Evolutionary conservation across 2,888 invertebrate genomes (phyloP).

Genomic region (Xestoiulus laeticollis): DNA sequence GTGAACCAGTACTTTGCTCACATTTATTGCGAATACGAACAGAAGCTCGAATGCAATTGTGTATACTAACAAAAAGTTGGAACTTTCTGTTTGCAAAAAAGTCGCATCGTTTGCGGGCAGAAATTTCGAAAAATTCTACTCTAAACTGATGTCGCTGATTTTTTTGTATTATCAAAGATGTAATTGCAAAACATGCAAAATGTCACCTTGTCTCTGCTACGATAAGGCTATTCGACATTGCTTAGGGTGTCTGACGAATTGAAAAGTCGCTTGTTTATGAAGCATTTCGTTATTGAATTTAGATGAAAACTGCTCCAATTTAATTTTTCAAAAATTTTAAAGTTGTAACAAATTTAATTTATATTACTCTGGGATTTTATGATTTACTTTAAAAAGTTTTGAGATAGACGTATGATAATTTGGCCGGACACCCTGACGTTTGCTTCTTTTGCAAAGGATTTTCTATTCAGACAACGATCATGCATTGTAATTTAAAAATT

Average conservation of each 20-base stretch:
- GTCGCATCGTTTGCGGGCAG: neutral
- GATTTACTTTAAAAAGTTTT: neutral
- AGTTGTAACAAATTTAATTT: neutral
- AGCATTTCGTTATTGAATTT: too few relatives aligned
- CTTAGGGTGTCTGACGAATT: neutral
- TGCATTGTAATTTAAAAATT: neutral
- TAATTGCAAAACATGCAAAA: conserved; percentile 5
- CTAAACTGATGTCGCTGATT: neutral
- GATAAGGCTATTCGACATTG: neutral
- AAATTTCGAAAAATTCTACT: neutral
- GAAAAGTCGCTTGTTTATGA: neutral
- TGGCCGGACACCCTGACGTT: neutral
- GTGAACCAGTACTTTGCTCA: neutral
- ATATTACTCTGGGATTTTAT: neutral
- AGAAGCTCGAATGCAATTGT: neutral
- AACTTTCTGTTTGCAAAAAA: neutral
- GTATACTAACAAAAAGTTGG: neutral
- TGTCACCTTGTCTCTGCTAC: neutral
- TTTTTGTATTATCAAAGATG: neutral
- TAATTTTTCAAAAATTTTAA: neutral
- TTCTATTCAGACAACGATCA: neutral
- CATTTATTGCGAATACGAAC: neutral
- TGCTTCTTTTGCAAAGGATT: neutral
- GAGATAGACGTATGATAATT: neutral
- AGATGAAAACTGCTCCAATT: neutral